Conservation (phyloP, 2,888 invertebrate species). For the Anthrax anthrax region DNA sequence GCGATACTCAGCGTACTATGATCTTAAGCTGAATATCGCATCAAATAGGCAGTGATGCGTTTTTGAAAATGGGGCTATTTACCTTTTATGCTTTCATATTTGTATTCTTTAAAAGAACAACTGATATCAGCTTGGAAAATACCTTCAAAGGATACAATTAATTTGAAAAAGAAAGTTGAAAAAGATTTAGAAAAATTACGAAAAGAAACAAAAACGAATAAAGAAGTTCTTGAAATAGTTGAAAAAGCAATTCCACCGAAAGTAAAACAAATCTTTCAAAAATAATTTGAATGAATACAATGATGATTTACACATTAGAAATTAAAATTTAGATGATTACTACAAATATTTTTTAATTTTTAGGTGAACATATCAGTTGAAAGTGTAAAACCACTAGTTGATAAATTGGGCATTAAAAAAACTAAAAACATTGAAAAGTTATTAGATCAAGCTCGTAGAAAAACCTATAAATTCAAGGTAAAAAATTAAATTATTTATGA, state of each 20-base stretch:
- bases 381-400: not conserved
- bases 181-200: not conserved
- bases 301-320: no score
- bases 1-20: no score
- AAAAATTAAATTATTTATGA: not conserved
- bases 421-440: not conserved
- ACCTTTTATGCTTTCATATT: not conserved
- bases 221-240: not conserved
- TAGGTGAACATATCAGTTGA: not conserved
- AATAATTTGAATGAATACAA: no score
- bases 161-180: not conserved
- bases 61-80: no score
- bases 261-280: not conserved
- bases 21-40: no score
- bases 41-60: no score
- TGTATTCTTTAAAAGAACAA: not conserved
- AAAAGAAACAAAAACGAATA: not conserved
- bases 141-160: not conserved
- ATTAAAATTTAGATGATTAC: no score
- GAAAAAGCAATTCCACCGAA: not conserved
- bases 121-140: not conserved
- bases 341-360: not conserved
- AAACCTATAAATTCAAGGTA: not conserved
- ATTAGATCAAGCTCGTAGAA: not conserved
- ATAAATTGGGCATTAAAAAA: not conserved